phyloP scores from a whole-genome alignment of 2,113 vertebrate species.

The Laticauda colubrina region DNA sequence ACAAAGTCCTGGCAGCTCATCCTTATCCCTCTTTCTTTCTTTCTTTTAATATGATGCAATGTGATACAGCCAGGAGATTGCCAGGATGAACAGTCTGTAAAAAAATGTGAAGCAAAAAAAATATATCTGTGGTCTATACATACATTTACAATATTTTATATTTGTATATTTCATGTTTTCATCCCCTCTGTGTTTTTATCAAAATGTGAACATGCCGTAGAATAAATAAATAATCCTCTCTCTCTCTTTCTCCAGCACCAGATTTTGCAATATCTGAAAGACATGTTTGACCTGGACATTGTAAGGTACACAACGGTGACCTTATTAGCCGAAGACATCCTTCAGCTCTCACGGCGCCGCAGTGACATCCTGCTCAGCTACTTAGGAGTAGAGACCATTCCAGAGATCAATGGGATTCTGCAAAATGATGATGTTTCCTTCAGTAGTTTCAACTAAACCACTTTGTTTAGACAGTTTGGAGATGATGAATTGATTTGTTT shows the following conservation, averaged over 20 bases:
- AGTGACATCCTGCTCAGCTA: constrained; percentile 92
- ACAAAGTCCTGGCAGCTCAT: not conserved
- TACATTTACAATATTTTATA: too few relatives aligned
- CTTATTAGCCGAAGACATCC: constrained; percentile 85
- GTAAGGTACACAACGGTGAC: constrained; percentile 86
- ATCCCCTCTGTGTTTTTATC: too few relatives aligned
- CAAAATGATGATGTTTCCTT: constrained; percentile 58
- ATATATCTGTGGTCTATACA: too few relatives aligned
- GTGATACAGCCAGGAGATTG: not conserved
- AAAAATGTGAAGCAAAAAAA: too few relatives aligned
- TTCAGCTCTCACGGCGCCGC: constrained; percentile 90
- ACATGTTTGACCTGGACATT: constrained; percentile 96
- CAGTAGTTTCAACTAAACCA: constrained; percentile 59
- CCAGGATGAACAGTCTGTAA: not conserved
- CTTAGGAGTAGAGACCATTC: constrained; percentile 74
- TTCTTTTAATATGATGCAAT: not conserved
- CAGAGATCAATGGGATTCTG: constrained; percentile 78
- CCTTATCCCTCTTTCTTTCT: not conserved
- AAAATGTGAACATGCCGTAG: too few relatives aligned
- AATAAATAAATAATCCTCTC: too few relatives aligned
- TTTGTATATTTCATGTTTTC: too few relatives aligned
- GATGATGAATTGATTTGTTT: constrained; percentile 24
- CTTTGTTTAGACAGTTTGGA: not conserved
- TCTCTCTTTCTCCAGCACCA: constrained; percentile 79
- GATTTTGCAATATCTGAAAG: constrained; percentile 94